Base-by-base conservation (phyloP, 2,888 invertebrate genomes). In the Cheilosia soror region DNA sequence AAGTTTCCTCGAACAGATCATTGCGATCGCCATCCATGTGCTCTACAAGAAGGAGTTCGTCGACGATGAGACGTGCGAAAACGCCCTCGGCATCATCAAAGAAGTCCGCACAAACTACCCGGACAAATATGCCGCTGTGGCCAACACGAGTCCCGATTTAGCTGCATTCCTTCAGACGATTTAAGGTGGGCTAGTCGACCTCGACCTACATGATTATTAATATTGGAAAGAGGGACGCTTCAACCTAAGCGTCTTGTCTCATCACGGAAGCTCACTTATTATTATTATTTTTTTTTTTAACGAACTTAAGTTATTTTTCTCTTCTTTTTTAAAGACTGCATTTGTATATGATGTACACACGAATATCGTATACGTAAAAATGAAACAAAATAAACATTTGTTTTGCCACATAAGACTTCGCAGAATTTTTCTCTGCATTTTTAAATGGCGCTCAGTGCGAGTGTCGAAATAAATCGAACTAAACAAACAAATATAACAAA, bases 101-200 rank as follows among this genome's bases (percentile, higher is more conserved):
- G 93, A 93, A 37, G 92, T 94, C 13, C 93, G 94, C 78, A 91
- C 92, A 79, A 94, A 94, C 88, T 95, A 95, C 89, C 91, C 93
- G 0, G 93, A 93, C 42, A 93, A 94, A 87, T 95, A 94, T 89
- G 93, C 92, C 68, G 90, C 89, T 11, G 92, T 93, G 9, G 93
- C 93, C 53, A 92, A 89, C 69, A 88, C 90, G 1, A 91, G 89
- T 87, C 87, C 90, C 0, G 91, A 92, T 73, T 88, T 91, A 13
- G 88, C 88, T 31, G 88, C 87, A 47, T 92, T 91, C 87, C 87
- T 91, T 53, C 90, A 91, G 78, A 87, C 90, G 4, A 84, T 91
- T 42, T 91, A 90, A 73, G 27, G 44, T 25, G 13, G 51, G 25
- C 47, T 5, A 33, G 20, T 9, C 15, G 42, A 31, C 51, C 7